Evolutionary conservation across 1,140 invertebrate species (phyloP), one percentile per base, ranked within the genome.

Genomic region (Nylanderia fulva): DNA sequence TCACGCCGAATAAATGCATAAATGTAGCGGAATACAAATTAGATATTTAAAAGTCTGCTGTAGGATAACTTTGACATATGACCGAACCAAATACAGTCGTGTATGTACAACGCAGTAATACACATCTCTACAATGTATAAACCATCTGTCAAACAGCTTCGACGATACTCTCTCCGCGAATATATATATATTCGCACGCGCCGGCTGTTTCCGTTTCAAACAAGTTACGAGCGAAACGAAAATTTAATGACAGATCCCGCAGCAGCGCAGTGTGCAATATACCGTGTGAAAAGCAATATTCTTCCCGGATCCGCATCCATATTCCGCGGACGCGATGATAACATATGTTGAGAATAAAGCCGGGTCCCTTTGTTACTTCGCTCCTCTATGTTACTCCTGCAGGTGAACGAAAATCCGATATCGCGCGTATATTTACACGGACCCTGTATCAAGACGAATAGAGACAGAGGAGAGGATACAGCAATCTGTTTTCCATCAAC

Each of bases 281-380:
- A 24, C 36, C 21, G 33, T 72, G 66, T 71, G 54, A 82, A 82
- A 82, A 82, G 48, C 52, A 54, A 82, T 80, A 80, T 82, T 72
- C 77, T 72, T 71, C 21, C 52, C 36, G 36, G 33, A 71, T 80
- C 64, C 68, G 48, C 45, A 48, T 48, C 54, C 77, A 69, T 80
- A 71, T 58, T 24, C 36, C 52, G 36, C 15, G 39, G 11, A 9
- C 18, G 15, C 21, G 29, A 68, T 74, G 56, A 63, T 76, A 79
- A 58, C 33, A 18, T n/a, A n/a, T n/a, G 36, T 2, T n/a, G 39
- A 79, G 61, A 61, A 60, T 66, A 68, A 77, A 48, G 24, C 18
- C 42, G 9, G 9, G 8, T 60, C 74, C 18, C 61, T 84, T 84
- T 64, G 24, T 77, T 52, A 36, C 21, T n/a, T 66, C 60, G 29